Base-by-base conservation (phyloP, 2,797 vertebrate species). In the Brachyrhaphis roseni region DNA sequence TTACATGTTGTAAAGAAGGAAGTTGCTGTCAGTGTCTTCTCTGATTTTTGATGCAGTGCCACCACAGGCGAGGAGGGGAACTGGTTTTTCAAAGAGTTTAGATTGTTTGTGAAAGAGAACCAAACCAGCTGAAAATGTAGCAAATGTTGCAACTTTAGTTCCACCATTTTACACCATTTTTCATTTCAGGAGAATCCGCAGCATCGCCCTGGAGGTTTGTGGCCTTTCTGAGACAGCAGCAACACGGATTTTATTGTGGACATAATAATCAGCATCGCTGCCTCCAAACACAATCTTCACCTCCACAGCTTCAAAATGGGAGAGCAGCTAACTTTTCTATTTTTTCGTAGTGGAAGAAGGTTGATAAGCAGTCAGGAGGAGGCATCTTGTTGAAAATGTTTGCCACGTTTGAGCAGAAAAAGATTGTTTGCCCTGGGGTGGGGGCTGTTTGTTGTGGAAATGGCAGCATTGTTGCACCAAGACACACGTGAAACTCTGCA, bases 241-340 rank as follows among this genome's bases (percentile, higher is more conserved):
- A 41, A 76, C 82, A 88, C 83, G 46, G 90, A 91, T 91, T 91
- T 86, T 59, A 78, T 75, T 84, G 80, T 75, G 83, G 83, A 83
- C 79, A 87, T 90, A 90, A 92, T 92, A 92, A 91, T 82, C 82
- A 87, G 85, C 81, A 89, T 82, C 79, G 20, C 80, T 1, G 73
- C 77, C 68, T 15, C 43, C 51, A 51, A 23, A 23, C 20, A 51
- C 20, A 26, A 53, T 53, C 59, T 41, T 53, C 81, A 6, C 39
- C 16, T 86, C 85, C 78, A 68, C 75, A 47, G 81, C 49, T 80
- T 84, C 90, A 91, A 94, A 94, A 93, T 90, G 90, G 90, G 88
- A 34, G 89, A 84, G 87, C 36, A 4, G 23, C 55, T 57, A 55
- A 45, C 68, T 39, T 66, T 72, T 43, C 26, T 1, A 41, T 8